Base-by-base conservation (phyloP, 2,113 vertebrate genomes). In the Bufo gargarizans region DNA sequence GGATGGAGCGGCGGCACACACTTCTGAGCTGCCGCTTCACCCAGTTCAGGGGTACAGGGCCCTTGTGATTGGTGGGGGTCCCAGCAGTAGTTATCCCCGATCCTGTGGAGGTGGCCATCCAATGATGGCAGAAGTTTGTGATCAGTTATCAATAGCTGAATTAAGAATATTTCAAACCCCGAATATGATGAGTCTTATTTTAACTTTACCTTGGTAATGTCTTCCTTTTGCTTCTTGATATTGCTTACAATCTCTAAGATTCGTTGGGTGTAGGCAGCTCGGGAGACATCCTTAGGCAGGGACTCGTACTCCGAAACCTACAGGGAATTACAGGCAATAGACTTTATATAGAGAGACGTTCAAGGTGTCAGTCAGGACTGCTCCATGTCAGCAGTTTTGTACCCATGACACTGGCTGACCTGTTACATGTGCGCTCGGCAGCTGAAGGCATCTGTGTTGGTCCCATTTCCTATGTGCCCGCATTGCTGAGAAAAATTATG, bases 161-260 rank as follows among this genome's bases (percentile, higher is more conserved):
- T 71, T 10, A 33, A 16, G 22, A 12, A 33, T 3, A 20, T 22
- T 22, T 20, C 20, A 71, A 71, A 71, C 2, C 11, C 11, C 7
- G 20, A 65, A 20, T 65, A 11, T 33, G 6, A 1, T 1, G 16
- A 3, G 65, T 3, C 20, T 33, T 12, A 7, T 80, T 59, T 82
- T 61, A 17, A 14, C 33, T 19, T 56, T n/a, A 98, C 97, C 95
- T 98, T 98, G 12, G 95, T 97, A 86, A 98, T 98, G 85, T 98
- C 97, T 90, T 98, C 97, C 87, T 97, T 98, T 92, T 98, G 97
- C 87, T 97, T 98, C 91, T 95, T 95, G 91, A 98, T 98, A 91
- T 97, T 98, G 91, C 95, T 93, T 59, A 98, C 96, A 6, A 98
- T 98, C 94, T 98, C 97, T 17, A 98, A 90, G 85, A 98, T 98